A percentile compares a stretch with the other conserved stretches of the same genome.
Conservation (phyloP, 1,140 invertebrate species). For the Bombus ignitus region DNA sequence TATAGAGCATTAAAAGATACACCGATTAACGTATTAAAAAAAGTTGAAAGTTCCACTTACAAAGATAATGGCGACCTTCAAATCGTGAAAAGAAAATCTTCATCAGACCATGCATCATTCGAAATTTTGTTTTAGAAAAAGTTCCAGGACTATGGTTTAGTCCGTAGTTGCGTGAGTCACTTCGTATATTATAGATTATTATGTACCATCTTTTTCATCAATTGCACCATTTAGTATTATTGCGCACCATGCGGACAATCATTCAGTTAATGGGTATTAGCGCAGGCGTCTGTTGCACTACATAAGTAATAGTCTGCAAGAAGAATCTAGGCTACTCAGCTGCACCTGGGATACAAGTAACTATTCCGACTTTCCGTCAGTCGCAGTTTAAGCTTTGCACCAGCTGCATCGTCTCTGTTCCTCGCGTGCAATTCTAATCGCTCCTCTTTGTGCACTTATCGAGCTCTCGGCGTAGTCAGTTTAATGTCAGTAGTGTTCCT, state of each 20-base stretch:
- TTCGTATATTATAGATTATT: no score
- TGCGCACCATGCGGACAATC: slow-evolving; percentile 53
- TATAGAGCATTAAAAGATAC: no score
- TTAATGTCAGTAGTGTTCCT: not conserved
- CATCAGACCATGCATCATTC: no score
- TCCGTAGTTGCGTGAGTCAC: no score
- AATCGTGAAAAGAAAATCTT: no score
- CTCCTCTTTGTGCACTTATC: not conserved
- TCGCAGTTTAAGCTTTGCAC: slow-evolving; percentile 35
- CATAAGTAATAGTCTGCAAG: slow-evolving; percentile 39
- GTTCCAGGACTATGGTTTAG: no score
- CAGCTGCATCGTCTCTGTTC: not conserved
- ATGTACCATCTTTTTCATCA: no score
- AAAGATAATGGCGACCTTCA: no score
- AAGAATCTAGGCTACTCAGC: slow-evolving; percentile 70
- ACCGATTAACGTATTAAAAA: no score
- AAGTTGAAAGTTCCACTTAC: no score
- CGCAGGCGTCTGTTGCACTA: slow-evolving; percentile 62
- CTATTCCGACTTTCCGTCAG: slow-evolving; percentile 50
- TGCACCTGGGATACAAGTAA: slow-evolving; percentile 62
- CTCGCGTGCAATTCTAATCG: not conserved
- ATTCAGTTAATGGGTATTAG: slow-evolving; percentile 57
- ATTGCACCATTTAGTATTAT: not conserved
- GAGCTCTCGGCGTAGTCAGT: not conserved
- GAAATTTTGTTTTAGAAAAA: no score